Percentiles rank a stretch among this genome's conserved stretches.
These are phyloP conservation scores for Chiloscyllium punctatum DNA, from an alignment of 2,797 vertebrate genomes.

Conservation along the genomic window DNA sequence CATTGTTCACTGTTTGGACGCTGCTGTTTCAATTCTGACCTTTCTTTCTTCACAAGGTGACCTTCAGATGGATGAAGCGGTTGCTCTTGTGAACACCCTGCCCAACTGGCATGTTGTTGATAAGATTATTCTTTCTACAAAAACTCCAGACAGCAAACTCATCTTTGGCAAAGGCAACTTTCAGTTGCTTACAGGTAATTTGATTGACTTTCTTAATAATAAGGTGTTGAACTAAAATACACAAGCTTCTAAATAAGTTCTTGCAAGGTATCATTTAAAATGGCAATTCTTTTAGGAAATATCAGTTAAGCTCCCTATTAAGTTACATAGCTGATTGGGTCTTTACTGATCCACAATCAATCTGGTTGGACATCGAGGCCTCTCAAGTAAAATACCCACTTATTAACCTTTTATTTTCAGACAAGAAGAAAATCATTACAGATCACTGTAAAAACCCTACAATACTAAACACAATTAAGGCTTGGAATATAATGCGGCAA, in stretches of 20 bases:
- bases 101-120: conserved; percentile 75
- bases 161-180: conserved; percentile 86
- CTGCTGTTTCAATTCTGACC: not conserved
- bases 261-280: not conserved
- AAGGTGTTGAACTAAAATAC: not conserved
- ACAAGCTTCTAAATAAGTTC: not conserved
- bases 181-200: conserved; percentile 72
- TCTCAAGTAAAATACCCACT: too few species aligned
- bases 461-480: too few species aligned
- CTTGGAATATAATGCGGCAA: too few species aligned
- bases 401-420: too few species aligned
- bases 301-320: too few species aligned
- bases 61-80: conserved; percentile 79
- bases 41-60: conserved; percentile 58
- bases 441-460: too few species aligned
- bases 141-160: conserved; percentile 69
- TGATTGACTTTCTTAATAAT: not conserved
- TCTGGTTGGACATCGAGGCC: too few species aligned
- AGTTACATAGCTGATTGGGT: too few species aligned
- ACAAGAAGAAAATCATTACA: too few species aligned
- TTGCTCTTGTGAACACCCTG: conserved; percentile 74
- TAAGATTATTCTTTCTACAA: conserved; percentile 72
- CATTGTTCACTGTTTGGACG: not conserved
- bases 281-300: too few species aligned
- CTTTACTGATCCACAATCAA: too few species aligned